A percentile compares a stretch with the other conserved stretches of the same genome.
Evolutionary conservation across 2,797 vertebrate species (phyloP).

Genomic region (Macroramphosus scolopax): DNA sequence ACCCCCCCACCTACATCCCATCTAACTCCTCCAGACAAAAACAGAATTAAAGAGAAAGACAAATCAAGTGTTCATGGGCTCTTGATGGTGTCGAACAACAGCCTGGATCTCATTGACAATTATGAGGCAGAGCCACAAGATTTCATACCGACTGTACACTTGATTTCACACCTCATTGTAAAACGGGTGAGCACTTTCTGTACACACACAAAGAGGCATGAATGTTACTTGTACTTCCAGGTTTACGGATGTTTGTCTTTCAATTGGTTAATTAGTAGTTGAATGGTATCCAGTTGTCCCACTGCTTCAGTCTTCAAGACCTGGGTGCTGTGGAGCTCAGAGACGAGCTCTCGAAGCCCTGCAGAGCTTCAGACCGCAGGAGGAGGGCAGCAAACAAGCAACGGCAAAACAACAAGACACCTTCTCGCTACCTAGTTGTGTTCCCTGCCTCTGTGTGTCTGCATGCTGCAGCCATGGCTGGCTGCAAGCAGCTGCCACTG

Average conservation of each 20-base stretch:
- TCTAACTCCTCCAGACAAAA: conserved; percentile 16
- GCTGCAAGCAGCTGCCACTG: conserved; percentile 26
- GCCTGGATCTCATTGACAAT: conserved; percentile 54
- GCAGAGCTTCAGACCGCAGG: conserved; percentile 53
- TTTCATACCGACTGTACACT: conserved; percentile 57
- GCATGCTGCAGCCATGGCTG: conserved; percentile 30
- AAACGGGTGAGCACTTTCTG: conserved; percentile 44
- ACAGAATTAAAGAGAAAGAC: conserved; percentile 20
- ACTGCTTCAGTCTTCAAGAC: conserved; percentile 57
- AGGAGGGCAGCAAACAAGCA: conserved; percentile 62
- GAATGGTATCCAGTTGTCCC: conserved; percentile 65
- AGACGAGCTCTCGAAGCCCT: conserved; percentile 41
- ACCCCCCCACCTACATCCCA: conserved; percentile 26
- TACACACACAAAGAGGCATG: conserved; percentile 36
- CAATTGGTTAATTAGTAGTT: conserved; percentile 69
- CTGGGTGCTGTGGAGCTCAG: conserved; percentile 65
- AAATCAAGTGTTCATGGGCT: conserved; percentile 54
- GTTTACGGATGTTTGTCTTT: conserved; percentile 58
- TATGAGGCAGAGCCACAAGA: conserved; percentile 31
- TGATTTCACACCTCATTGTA: conserved; percentile 62
- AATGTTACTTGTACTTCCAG: conserved; percentile 49
- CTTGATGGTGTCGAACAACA: conserved; percentile 42
- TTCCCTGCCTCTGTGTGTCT: conserved; percentile 35
- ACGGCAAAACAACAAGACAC: conserved; percentile 43
- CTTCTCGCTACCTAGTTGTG: conserved; percentile 29